Conservation (phyloP, 2,888 invertebrate genomes). For the Standfussiana lucernea region DNA sequence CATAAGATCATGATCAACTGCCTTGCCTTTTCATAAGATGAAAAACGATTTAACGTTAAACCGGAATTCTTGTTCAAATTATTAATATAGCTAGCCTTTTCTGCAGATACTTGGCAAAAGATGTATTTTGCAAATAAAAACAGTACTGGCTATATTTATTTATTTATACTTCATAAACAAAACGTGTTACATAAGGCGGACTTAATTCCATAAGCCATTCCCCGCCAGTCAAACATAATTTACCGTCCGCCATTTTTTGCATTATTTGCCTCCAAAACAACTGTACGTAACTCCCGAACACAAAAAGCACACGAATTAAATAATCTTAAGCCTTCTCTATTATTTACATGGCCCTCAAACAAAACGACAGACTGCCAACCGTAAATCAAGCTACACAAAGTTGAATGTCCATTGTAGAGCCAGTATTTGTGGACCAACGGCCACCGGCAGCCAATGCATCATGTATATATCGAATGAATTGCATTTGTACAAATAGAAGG, state of each 20-base stretch:
- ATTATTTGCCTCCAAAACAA: conserved; percentile 15
- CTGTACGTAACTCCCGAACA: conserved; percentile 26
- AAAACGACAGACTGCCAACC: conserved; percentile 5
- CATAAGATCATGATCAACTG: too few species aligned
- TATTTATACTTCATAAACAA: not conserved
- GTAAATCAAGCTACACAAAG: conserved; percentile 22
- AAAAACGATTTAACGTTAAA: not conserved
- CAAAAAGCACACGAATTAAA: conserved; percentile 57
- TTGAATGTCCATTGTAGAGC: conserved; percentile 39
- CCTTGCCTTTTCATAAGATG: not conserved
- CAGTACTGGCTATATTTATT: not conserved
- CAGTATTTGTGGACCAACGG: conserved; percentile 51
- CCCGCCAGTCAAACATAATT: not conserved
- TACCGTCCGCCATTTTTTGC: not conserved
- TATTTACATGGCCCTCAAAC: conserved; percentile 39
- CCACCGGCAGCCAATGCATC: conserved; percentile 73
- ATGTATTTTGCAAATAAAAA: not conserved
- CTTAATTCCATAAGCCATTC: not conserved
- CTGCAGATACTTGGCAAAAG: not conserved
- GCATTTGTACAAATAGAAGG: conserved; percentile 83
- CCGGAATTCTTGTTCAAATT: not conserved
- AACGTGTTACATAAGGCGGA: not conserved
- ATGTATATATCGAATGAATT: conserved; percentile 77
- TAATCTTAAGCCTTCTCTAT: conserved; percentile 55
- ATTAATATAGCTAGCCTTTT: not conserved